Percentiles rank a stretch among this genome's conserved stretches.
These are phyloP conservation scores for Colletes latitarsis DNA, from an alignment of 1,140 invertebrate genomes.

Conservation along the genomic window DNA sequence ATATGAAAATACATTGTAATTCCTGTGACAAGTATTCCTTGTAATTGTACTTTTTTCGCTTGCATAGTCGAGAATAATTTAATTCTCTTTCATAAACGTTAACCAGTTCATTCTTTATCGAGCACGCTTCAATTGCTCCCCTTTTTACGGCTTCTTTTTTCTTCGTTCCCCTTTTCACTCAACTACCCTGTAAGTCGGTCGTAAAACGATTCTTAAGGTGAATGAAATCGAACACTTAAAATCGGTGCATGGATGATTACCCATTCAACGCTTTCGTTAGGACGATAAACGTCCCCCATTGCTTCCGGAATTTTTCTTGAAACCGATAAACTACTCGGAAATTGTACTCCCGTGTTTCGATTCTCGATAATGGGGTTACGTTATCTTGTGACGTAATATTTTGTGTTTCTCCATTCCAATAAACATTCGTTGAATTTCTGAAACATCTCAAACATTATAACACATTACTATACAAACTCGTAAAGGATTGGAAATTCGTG, in stretches of 20 bases:
- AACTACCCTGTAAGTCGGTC: slow-evolving; percentile 25
- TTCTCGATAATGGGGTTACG: slow-evolving; percentile 35
- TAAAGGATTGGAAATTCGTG: too few species aligned
- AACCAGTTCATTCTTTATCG: slow-evolving; percentile 7
- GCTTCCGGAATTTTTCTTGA: slow-evolving; percentile 8
- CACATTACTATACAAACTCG: too few species aligned
- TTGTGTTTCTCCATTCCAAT: background rate
- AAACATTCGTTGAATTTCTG: background rate
- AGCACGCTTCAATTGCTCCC: slow-evolving; percentile 9
- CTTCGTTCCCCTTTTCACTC: background rate
- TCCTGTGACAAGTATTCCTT: too few species aligned
- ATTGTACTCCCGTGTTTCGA: slow-evolving; percentile 31
- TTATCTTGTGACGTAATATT: slow-evolving; percentile 33
- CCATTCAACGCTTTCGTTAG: slow-evolving; percentile 41
- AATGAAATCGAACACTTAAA: slow-evolving; percentile 40
- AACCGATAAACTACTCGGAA: slow-evolving; percentile 38
- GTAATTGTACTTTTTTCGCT: slow-evolving; percentile 10
- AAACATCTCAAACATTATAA: too few species aligned
- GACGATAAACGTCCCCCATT: slow-evolving; percentile 39
- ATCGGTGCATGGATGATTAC: slow-evolving; percentile 40
- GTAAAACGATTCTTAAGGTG: slow-evolving; percentile 36
- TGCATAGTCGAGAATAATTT: slow-evolving; percentile 8
- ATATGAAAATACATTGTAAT: too few species aligned
- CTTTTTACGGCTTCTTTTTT: background rate
- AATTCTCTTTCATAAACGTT: slow-evolving; percentile 13